A percentile compares a stretch with the other conserved stretches of the same genome.
These are phyloP conservation scores for Romanomermis culicivorax DNA, from an alignment of 2,888 invertebrate genomes.

Conservation along the genomic window DNA sequence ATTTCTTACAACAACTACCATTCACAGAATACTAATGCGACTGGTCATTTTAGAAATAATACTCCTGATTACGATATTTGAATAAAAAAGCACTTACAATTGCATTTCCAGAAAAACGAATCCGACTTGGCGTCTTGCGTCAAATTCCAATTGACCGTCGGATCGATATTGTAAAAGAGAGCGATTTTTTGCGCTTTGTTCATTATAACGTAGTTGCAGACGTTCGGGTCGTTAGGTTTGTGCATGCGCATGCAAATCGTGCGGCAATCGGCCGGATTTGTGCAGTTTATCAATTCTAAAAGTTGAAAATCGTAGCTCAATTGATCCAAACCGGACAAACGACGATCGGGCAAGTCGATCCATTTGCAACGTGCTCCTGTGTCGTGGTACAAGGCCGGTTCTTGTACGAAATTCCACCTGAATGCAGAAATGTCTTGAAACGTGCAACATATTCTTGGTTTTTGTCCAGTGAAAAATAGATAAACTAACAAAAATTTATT, in stretches of 20 bases:
- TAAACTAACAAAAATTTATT: no score
- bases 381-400: constrained; percentile 1
- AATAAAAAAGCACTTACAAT: background rate
- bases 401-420: background rate
- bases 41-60: no score
- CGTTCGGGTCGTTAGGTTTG: background rate
- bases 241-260: background rate
- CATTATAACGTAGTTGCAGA: background rate
- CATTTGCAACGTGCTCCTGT: background rate
- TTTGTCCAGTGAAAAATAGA: no score
- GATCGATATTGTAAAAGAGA: background rate
- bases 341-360: background rate
- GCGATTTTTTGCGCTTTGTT: background rate
- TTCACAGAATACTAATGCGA: no score
- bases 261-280: background rate
- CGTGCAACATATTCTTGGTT: no score
- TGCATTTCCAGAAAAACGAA: background rate
- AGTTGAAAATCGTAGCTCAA: background rate
- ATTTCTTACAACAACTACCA: no score
- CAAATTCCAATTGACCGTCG: background rate
- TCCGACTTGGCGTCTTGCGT: background rate
- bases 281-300: background rate
- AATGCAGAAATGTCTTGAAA: no score
- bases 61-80: no score
- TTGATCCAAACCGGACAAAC: background rate